A percentile compares a stretch with the other conserved stretches of the same genome.
phyloP scores from a whole-genome alignment of 2,797 vertebrate genomes.

The Acridotheres tristis region DNA sequence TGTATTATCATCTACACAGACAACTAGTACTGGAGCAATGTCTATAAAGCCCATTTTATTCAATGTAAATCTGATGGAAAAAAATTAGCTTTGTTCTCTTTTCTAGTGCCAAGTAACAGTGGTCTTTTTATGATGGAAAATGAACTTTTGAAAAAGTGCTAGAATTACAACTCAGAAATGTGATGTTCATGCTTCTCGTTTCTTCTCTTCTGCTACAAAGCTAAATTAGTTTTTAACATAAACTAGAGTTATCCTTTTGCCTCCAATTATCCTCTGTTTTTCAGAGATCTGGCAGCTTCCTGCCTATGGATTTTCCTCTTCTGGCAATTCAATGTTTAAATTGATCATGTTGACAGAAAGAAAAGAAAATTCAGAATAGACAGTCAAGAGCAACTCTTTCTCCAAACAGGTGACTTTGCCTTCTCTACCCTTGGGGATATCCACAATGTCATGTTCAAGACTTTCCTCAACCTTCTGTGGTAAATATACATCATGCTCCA shows the following conservation, averaged over 20 bases:
- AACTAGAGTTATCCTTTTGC: neutral
- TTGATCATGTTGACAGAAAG: neutral
- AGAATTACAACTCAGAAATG: neutral
- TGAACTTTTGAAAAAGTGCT: neutral
- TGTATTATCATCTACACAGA: neutral
- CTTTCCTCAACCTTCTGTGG: neutral
- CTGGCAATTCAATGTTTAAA: neutral
- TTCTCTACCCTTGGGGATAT: neutral
- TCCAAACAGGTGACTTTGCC: neutral
- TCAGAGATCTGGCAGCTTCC: neutral
- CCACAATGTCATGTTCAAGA: neutral
- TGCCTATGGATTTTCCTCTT: neutral
- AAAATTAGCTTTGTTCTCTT: neutral
- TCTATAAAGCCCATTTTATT: neutral
- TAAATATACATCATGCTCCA: neutral
- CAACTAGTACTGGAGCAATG: neutral
- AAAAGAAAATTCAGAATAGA: neutral
- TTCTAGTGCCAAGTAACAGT: neutral
- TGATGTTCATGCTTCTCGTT: rapidly evolving
- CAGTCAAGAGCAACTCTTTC: neutral
- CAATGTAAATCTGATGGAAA: neutral
- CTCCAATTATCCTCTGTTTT: neutral
- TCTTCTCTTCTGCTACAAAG: neutral
- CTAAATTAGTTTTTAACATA: neutral
- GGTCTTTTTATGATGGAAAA: neutral